These are phyloP conservation scores for Coracias cyanogaster DNA, from an alignment of 2,797 vertebrate species.

Conservation along the genomic window DNA sequence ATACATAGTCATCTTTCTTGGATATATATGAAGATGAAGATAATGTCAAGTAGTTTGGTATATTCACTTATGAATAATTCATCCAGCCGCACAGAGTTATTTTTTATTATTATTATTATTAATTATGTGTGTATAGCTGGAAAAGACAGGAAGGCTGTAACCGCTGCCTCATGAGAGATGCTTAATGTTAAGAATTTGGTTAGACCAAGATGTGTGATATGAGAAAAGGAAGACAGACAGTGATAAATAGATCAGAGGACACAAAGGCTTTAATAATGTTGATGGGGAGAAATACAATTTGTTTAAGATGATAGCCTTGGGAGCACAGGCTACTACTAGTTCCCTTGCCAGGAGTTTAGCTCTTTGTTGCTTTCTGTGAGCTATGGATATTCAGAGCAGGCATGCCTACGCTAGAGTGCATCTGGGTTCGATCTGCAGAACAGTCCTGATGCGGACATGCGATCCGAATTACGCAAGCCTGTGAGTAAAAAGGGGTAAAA, in stretches of 20 bases:
- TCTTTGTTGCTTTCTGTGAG: not conserved
- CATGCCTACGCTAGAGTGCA: fast-evolving
- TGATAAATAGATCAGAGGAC: slow-evolving; percentile 47
- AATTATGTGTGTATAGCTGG: slow-evolving; percentile 47
- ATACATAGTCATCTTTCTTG: slow-evolving; percentile 19
- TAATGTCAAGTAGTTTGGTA: slow-evolving; percentile 19
- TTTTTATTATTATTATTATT: slow-evolving; percentile 54
- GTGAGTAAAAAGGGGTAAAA: not conserved
- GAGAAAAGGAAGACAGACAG: slow-evolving; percentile 17
- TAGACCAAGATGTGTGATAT: slow-evolving; percentile 11
- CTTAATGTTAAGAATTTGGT: slow-evolving; percentile 37
- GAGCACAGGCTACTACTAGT: not conserved
- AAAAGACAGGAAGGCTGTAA: slow-evolving; percentile 21
- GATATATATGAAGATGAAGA: slow-evolving; percentile 44
- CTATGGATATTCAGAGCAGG: not conserved
- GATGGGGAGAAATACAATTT: slow-evolving; percentile 38
- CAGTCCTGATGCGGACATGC: not conserved
- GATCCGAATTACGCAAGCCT: not conserved
- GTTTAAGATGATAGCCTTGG: slow-evolving; percentile 16
- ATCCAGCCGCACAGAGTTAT: slow-evolving; percentile 23
- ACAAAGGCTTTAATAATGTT: slow-evolving; percentile 49
- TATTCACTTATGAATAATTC: slow-evolving; percentile 62
- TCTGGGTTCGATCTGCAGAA: not conserved
- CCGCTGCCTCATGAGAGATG: not conserved
- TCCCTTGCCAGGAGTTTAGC: not conserved